Base-by-base conservation (phyloP, 2,888 invertebrate species). In the Pantelozetes paolii region DNA sequence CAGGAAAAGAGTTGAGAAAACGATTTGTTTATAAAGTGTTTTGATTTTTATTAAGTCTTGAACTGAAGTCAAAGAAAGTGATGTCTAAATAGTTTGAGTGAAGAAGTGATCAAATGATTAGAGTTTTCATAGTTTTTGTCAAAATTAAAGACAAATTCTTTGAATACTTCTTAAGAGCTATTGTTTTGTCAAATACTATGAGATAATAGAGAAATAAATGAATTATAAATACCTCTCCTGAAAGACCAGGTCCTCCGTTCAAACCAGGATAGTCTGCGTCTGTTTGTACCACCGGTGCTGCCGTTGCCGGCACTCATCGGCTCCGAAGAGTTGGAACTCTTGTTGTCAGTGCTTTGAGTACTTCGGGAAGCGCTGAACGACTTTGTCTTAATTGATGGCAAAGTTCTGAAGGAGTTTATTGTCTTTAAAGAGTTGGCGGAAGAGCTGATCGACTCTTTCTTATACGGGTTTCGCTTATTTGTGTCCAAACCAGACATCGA, bases 301-400 rank as follows among this genome's bases (percentile, higher is more conserved):
- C 30, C 6, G n/a, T 32, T 30, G n/a, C 15, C 18, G 5, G 32
- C 2, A 62, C 20, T 23, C 8, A 15, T 9, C 13, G 64, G 40
- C 20, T 28, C 8, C n/a, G 11, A 1, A 28, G 11, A 8, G n/a
- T 20, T 20, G 8, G 45, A 23, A 23, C 20, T 50, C 2, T 20
- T 11, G 23, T n/a, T 18, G 1, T 11, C 36, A 9, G 36, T 40
- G 30, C 18, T 40, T 40, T 23, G 36, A 40, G 20, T 2, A 20
- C 20, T 23, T 18, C 11, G 3, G 36, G 13, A 36, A 20, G 18
- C 11, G 40, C 23, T 64, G n/a, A 64, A 64, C 1, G 64, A 64
- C 40, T 64, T 64, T n/a, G 64, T 36, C 40, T 64, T 64, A 40
- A 64, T 64, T 40, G 30, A 23, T 23, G 64, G 64, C 23, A 64